Conservation (phyloP, 2,113 vertebrate species). For the Leptobrachium ailaonicum region DNA sequence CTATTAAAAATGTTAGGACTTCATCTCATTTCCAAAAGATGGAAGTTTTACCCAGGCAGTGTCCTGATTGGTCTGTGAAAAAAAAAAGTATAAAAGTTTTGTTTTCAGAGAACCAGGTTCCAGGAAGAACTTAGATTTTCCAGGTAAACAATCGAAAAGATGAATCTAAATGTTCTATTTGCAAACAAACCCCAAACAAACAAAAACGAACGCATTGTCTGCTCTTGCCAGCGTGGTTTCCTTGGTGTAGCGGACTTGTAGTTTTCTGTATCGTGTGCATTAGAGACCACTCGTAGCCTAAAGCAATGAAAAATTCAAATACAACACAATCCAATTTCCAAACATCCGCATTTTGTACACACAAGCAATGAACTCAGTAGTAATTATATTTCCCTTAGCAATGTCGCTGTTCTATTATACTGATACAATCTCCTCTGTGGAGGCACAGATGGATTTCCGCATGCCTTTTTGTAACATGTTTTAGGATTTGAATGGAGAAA, state of each 20-base stretch:
- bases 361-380: neutral
- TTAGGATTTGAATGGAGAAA: neutral
- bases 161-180: too few relatives aligned
- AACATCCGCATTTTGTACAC: neutral
- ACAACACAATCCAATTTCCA: neutral
- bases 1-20: too few relatives aligned
- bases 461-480: neutral
- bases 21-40: too few relatives aligned
- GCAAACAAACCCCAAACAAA: too few relatives aligned
- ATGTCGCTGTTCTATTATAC: neutral
- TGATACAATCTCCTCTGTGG: neutral
- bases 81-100: too few relatives aligned
- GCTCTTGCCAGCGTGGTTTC: neutral
- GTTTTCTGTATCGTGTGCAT: conserved; percentile 1
- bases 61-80: too few relatives aligned
- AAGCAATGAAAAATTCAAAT: conserved; percentile 18
- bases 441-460: neutral
- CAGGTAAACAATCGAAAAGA: too few relatives aligned
- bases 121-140: too few relatives aligned
- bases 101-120: too few relatives aligned
- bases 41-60: too few relatives aligned
- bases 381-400: conserved; percentile 12
- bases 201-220: too few relatives aligned
- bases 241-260: conserved; percentile 34
- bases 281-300: neutral